Evolutionary conservation across 1,140 invertebrate species (phyloP), one percentile per base, ranked within the genome.

Genomic region (Calliopsis andreniformis): DNA sequence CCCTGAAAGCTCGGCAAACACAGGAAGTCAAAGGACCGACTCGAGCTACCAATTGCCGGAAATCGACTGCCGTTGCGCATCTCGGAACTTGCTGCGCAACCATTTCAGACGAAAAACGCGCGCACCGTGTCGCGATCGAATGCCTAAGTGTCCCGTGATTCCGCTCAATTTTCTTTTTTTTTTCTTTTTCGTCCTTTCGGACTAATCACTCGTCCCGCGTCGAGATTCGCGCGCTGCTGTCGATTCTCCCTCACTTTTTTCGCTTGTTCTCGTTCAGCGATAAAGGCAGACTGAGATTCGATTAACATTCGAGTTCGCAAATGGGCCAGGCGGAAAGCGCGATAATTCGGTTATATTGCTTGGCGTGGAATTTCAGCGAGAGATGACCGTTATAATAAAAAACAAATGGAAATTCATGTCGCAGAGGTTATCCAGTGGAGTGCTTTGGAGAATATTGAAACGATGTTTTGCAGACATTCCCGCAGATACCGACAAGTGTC

Each of bases 1-100:
- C 43, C 43, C 43, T 76, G 72, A 76, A 76, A 76, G 72, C 72
- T 76, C 53, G 51, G 68, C 63, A 76, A 68, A 76, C 58, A 76
- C 63, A 47, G 72, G 39, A 68, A 68, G 61, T 68, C 58, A 56
- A 76, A 76, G 56, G 43, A 64, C 63, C 63, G 53, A 67, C 47
- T 45, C 63, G 63, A 28, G 28, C 53, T 68, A 25, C 20, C 53
- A 45, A 76, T 76, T 76, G 63, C 49, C 72, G 53, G 72, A 68
- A 76, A 76, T 68, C 63, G 62, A 66, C 47, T 45, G 49, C 12
- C 35, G 28, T 8, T 12, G 61, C 39, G 25, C 23, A 43, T 32
- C 61, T 73, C 53, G 42, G 53, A 45, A 58, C 67, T 6, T 23
- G 14, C 0, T 0, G 12, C n/a, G 18, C 20, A 14, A 23, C 20